Base-by-base conservation (phyloP, 2,113 vertebrate genomes). In the Takifugu flavidus region DNA sequence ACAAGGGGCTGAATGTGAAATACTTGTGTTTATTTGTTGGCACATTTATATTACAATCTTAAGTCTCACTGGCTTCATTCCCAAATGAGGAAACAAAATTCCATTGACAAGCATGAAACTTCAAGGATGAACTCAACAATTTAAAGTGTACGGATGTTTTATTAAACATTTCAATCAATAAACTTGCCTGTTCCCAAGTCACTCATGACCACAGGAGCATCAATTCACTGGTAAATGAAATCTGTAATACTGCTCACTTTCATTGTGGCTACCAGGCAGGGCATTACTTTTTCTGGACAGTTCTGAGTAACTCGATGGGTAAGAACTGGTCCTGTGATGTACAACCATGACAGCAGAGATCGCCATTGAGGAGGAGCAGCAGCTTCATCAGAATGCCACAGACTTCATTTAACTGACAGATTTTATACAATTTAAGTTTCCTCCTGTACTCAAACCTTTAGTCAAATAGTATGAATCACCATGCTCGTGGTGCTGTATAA, bases 11-110 rank as follows among this genome's bases (percentile, higher is more conserved):
- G 61, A 68, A 76, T 80, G 84, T 91, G 90, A 92, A 92, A 92
- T 92, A 92, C 91, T 92, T 90, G 86, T 91, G 84, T 92, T 92
- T 92, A 92, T 90, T 92, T 89, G 82, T 92, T 92, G 91, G 91
- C 91, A 92, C 91, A 89, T 88, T 88, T 90, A 92, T 90, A 89
- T 90, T 92, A 92, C 91, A 92, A 90, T 91, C 90, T 90, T 90
- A 79, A 87, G 88, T 89, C 88, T 92, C 80, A 82, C 88, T 86
- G 85, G 74, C 84, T 83, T 86, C 80, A 89, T 84, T 90, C 83
- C 82, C 80, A 88, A 87, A 87, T 73, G 74, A 89, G 57, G 70
- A 80, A 72, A 70, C 31, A 78, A 74, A 62, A 76, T 77, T 91
- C 85, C 85, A 90, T 83, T 89, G 83, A 90, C 72, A 74, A 69